Conservation (phyloP, 2,113 vertebrate species). For the Silurus glanis region DNA sequence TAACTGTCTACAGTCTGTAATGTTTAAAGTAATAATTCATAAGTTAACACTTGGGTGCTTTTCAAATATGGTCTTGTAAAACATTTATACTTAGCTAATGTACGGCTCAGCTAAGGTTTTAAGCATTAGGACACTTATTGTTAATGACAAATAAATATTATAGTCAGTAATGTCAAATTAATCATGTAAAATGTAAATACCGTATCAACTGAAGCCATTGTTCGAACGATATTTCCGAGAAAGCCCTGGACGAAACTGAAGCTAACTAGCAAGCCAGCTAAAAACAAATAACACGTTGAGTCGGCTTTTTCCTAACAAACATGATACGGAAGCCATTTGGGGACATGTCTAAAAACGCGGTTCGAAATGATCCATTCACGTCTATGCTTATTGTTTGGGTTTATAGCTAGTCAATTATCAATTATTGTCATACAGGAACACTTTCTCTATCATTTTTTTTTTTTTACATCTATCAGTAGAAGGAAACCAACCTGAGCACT, state of each 20-base stretch:
- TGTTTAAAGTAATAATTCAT: neutral
- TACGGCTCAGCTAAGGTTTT: neutral
- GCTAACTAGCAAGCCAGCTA: constrained; percentile 36
- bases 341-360: constrained; percentile 12
- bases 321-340: constrained; percentile 20
- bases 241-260: neutral
- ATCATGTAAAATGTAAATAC: neutral
- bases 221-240: neutral
- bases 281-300: constrained; percentile 45
- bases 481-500: neutral
- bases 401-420: neutral
- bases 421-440: neutral
- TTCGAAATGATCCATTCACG: neutral
- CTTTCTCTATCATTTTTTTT: neutral
- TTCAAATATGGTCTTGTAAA: neutral
- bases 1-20: neutral
- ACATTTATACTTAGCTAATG: neutral
- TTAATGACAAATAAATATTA: neutral
- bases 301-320: neutral
- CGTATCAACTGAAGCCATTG: constrained; percentile 31
- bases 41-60: neutral
- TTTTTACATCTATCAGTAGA: neutral
- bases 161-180: neutral
- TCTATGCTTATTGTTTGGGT: neutral
- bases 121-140: neutral